Evolutionary conservation across 2,797 vertebrate species (phyloP).

Genomic region (Otolemur crassicaudatus): DNA sequence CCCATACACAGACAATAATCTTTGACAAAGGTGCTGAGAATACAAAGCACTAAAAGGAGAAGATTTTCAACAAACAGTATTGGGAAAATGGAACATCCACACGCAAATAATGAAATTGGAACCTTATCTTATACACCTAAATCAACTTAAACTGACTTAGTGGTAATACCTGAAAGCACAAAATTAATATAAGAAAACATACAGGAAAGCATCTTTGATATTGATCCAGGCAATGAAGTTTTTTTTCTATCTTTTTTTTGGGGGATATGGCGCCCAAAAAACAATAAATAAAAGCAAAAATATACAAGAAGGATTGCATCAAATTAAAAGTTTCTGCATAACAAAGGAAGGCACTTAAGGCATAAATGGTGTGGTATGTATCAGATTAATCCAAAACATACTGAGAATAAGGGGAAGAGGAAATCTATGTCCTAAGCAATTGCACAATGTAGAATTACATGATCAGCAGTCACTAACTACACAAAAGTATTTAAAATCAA

Average conservation of each 20-base stretch:
- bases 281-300: neutral
- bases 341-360: neutral
- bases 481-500: conserved; percentile 22
- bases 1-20: neutral
- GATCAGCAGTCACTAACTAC: neutral
- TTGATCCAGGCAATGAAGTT: neutral
- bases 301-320: neutral
- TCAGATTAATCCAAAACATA: neutral
- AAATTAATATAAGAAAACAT: neutral
- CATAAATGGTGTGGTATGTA: neutral
- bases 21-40: neutral
- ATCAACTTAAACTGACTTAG: neutral
- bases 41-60: neutral
- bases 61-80: neutral
- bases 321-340: neutral
- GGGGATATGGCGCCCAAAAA: neutral
- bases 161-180: neutral
- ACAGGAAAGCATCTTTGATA: neutral
- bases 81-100: neutral
- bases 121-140: neutral
- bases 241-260: neutral
- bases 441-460: neutral
- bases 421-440: neutral
- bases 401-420: neutral
- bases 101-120: neutral